A percentile compares a stretch with the other conserved stretches of the same genome.
phyloP scores from a whole-genome alignment of 2,113 vertebrate genomes.

The Etheostoma cragini region DNA sequence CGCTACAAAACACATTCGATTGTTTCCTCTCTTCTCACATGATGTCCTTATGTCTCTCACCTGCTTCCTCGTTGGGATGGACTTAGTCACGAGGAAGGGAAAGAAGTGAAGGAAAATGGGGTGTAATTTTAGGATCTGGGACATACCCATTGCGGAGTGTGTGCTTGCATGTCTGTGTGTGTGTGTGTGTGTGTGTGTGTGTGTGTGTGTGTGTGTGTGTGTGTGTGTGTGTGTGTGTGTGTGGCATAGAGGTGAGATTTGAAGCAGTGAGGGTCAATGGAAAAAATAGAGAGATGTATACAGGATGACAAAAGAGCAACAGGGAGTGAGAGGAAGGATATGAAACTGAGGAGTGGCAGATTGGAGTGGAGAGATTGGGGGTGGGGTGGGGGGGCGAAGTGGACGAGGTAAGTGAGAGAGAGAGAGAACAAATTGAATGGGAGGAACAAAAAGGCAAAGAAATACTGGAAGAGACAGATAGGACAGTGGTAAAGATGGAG shows the following conservation, averaged over 20 bases:
- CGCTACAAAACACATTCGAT: too few relatives aligned
- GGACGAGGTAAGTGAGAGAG: slow-evolving; percentile 45
- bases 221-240: not conserved
- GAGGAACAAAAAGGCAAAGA: slow-evolving; percentile 57
- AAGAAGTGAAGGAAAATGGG: too few relatives aligned
- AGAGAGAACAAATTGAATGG: slow-evolving; percentile 58
- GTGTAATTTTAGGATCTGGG: too few relatives aligned
- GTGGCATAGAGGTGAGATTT: not conserved
- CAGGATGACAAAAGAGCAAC: slow-evolving; percentile 31
- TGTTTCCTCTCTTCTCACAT: too few relatives aligned
- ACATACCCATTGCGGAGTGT: too few relatives aligned
- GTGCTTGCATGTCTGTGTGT: too few relatives aligned
- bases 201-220: too few relatives aligned
- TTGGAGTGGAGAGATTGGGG: not conserved
- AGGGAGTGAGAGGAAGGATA: slow-evolving; percentile 3
- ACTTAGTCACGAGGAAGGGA: too few relatives aligned
- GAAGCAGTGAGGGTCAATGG: slow-evolving; percentile 6
- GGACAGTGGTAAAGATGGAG: slow-evolving; percentile 62
- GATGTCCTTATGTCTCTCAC: too few relatives aligned
- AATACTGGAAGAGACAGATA: slow-evolving; percentile 69
- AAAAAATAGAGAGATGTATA: slow-evolving; percentile 4
- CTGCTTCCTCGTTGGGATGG: too few relatives aligned
- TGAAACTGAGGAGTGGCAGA: slow-evolving; percentile 9
- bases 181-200: not conserved
- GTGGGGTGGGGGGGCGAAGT: slow-evolving; percentile 7